Evolutionary conservation across 2,797 vertebrate genomes (phyloP), one percentile per base, ranked within the genome.

Genomic region (Botia kubotai): DNA sequence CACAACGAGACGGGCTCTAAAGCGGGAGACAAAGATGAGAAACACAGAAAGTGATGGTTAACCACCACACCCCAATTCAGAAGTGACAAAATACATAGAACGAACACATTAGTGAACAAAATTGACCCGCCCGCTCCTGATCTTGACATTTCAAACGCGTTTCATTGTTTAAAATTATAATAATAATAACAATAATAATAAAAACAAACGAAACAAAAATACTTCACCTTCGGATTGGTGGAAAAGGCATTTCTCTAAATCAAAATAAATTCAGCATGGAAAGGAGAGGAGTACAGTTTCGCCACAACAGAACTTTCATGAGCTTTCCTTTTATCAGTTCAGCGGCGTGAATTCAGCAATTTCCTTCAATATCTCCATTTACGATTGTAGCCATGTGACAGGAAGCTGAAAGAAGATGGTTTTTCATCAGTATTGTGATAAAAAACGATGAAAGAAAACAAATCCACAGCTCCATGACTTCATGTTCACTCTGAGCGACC

Each of bases 391-490:
- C 94, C 94, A 94, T 92, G 93, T 92, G 90, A 87, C 86, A 90
- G 84, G 92, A 95, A 94, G 92, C 90, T 91, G 93, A 92, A 94
- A 94, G 94, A 95, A 94, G 94, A 96, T 93, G 96, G 96, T 93
- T 95, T 96, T 96, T 96, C 97, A 97, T 98, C 98, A 99, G 97
- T 99, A 98, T 99, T 99, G 97, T 97, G 96, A 33, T 33, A 33
- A 33, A 3, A 33, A 33, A 33, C 33, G 33, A 33, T 26, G 81
- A 80, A 81, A 83, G 83, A 82, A 83, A 90, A 36, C 16, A 95
- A 94, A 90, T 90, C 94, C 93, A 95, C 93, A 93, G 93, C 95
- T 97, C 95, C 14, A 95, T 96, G 94, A 96, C 95, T 97, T 96
- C 95, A 94, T 95, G 95, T 95, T 94, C 91, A 93, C 92, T 94